phyloP scores from a whole-genome alignment of 2,888 invertebrate species.

The Hemistola chrysoprasaria region DNA sequence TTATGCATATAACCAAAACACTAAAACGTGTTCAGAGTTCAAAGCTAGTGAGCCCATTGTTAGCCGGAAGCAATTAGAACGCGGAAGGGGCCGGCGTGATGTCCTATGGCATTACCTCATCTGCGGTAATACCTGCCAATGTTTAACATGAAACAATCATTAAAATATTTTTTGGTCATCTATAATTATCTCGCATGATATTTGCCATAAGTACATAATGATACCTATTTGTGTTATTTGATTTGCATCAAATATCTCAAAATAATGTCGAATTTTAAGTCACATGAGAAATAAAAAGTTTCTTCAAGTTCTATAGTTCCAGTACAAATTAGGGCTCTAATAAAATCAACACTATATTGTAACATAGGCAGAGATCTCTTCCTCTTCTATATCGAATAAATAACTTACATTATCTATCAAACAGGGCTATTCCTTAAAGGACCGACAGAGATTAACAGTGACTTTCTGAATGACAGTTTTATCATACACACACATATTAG shows the following conservation, averaged over 20 bases:
- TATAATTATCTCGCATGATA: too few species aligned
- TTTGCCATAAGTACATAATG: too few species aligned
- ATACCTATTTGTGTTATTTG: too few species aligned
- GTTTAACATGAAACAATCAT: constrained; percentile 44
- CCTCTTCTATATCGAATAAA: constrained; percentile 3
- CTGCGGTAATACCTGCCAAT: constrained; percentile 49
- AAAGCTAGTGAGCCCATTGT: constrained; percentile 29
- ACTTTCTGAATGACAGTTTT: constrained; percentile 8
- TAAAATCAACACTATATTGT: too few species aligned
- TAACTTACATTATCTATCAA: constrained; percentile 7
- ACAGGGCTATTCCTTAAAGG: constrained; percentile 5
- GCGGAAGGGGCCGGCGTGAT: constrained; percentile 58
- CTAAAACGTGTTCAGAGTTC: constrained; percentile 22
- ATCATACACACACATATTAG: constrained; percentile 3
- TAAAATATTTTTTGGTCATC: constrained; percentile 8
- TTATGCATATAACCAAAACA: constrained; percentile 13
- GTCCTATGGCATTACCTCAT: constrained; percentile 55
- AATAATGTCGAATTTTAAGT: too few species aligned
- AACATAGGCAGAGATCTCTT: not conserved
- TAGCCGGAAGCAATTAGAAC: constrained; percentile 59
- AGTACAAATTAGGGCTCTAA: too few species aligned
- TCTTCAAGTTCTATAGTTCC: too few species aligned
- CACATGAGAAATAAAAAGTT: too few species aligned
- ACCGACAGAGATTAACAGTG: constrained; percentile 8
- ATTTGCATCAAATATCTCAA: too few species aligned